These are phyloP conservation scores for Dendrolimus pini DNA, from an alignment of 2,888 invertebrate genomes.

Conservation along the genomic window DNA sequence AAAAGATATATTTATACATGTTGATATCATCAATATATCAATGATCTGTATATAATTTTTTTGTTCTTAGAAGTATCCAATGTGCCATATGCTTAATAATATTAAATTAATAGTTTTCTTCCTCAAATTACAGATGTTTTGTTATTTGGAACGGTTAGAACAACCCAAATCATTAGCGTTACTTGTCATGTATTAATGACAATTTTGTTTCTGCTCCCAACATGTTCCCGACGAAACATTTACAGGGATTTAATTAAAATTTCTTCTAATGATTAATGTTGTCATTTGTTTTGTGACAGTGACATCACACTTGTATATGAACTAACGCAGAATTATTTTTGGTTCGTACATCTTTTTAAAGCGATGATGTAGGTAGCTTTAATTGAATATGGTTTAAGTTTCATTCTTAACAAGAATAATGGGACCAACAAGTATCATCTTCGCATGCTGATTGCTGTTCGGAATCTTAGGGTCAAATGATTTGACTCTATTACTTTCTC, in stretches of 20 bases:
- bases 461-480: slow-evolving; percentile 64
- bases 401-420: slow-evolving; percentile 49
- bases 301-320: slow-evolving; percentile 7
- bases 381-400: slow-evolving; percentile 61
- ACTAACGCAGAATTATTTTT: slow-evolving; percentile 8
- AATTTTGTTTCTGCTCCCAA: slow-evolving; percentile 31
- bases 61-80: no score
- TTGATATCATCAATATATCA: no score
- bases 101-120: not conserved
- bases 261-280: slow-evolving; percentile 33
- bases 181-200: slow-evolving; percentile 45
- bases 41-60: no score
- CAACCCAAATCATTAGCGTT: slow-evolving; percentile 36
- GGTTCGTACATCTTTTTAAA: slow-evolving; percentile 27
- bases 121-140: not conserved
- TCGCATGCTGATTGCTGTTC: slow-evolving; percentile 69
- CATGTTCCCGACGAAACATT: slow-evolving; percentile 33
- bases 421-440: slow-evolving; percentile 54
- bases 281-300: slow-evolving; percentile 31
- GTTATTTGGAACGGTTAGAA: slow-evolving; percentile 11
- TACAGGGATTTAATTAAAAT: slow-evolving; percentile 46
- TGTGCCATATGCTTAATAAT: no score
- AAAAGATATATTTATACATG: no score
- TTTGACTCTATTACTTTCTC: slow-evolving; percentile 46
- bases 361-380: slow-evolving; percentile 43